Evolutionary conservation across 2,888 invertebrate genomes (phyloP).

Genomic region (Stenichneumon culpator): DNA sequence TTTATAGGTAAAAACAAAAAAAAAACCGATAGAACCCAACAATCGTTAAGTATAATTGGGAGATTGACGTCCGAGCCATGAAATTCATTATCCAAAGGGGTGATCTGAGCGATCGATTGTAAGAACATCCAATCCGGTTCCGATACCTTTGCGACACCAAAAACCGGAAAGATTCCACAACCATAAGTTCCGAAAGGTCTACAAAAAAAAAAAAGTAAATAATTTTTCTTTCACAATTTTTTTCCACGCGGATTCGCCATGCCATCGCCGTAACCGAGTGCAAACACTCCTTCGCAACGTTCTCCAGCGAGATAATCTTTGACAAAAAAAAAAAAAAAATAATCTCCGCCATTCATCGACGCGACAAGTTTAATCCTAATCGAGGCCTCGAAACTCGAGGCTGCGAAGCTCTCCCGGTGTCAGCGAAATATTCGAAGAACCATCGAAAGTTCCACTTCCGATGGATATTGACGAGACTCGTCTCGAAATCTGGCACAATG

Average conservation of each 20-base stretch:
- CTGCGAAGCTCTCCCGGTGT: background rate
- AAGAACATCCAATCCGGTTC: too few species aligned
- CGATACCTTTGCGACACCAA: too few species aligned
- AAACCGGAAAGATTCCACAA: background rate
- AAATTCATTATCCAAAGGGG: too few species aligned
- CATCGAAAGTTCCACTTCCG: constrained; percentile 3
- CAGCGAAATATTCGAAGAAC: background rate
- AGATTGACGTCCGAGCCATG: background rate
- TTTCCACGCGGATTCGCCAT: background rate
- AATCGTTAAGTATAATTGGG: background rate
- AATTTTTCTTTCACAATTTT: constrained; percentile 18
- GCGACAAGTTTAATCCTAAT: constrained; percentile 41
- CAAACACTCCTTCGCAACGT: background rate
- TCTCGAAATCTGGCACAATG: constrained; percentile 15
- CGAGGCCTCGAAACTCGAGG: constrained; percentile 42
- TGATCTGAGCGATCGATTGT: too few species aligned
- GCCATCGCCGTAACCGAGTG: constrained; percentile 15
- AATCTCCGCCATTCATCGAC: background rate
- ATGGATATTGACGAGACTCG: constrained; percentile 5
- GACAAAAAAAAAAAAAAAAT: constrained; percentile 4
- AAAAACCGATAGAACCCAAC: background rate
- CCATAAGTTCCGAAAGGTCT: background rate
- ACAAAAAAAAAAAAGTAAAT: constrained; percentile 1
- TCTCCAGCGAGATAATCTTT: background rate
- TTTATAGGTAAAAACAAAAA: background rate